phyloP scores from a whole-genome alignment of 1,140 invertebrate genomes.

The Saccostrea echinata region DNA sequence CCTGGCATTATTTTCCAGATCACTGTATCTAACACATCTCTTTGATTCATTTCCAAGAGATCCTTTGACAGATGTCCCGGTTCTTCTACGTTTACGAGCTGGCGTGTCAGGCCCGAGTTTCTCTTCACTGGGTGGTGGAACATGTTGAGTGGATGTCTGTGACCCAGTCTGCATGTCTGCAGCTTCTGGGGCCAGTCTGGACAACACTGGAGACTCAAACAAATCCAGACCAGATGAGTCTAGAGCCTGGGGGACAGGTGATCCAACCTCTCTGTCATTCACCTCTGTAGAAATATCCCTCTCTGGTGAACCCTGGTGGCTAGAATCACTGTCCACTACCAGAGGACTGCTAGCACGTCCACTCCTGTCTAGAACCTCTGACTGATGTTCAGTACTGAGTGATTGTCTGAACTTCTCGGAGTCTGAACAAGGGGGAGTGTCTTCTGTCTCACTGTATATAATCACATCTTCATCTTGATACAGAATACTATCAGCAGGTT shows the following conservation, averaged over 20 bases:
- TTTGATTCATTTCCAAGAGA: neutral
- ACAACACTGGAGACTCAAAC: constrained; percentile 12
- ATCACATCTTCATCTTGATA: constrained; percentile 13
- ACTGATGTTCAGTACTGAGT: neutral
- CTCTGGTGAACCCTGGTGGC: neutral
- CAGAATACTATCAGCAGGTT: neutral
- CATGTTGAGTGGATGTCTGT: no score
- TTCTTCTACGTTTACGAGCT: neutral
- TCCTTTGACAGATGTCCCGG: neutral
- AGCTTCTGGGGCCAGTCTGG: neutral
- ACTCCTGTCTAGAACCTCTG: neutral
- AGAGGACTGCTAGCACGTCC: neutral
- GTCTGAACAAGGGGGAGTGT: neutral
- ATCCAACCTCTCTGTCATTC: neutral
- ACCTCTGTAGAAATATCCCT: neutral
- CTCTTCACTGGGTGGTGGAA: neutral
- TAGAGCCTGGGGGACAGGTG: neutral
- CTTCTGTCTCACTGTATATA: constrained; percentile 16
- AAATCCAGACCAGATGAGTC: constrained; percentile 16
- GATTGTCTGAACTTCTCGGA: neutral
- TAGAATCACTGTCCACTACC: neutral
- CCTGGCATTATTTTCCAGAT: neutral
- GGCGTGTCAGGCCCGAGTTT: neutral
- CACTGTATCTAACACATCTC: neutral
- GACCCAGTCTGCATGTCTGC: neutral